A percentile compares a stretch with the other conserved stretches of the same genome.
phyloP scores from a whole-genome alignment of 1,140 invertebrate species.

The Dreissena polymorpha region DNA sequence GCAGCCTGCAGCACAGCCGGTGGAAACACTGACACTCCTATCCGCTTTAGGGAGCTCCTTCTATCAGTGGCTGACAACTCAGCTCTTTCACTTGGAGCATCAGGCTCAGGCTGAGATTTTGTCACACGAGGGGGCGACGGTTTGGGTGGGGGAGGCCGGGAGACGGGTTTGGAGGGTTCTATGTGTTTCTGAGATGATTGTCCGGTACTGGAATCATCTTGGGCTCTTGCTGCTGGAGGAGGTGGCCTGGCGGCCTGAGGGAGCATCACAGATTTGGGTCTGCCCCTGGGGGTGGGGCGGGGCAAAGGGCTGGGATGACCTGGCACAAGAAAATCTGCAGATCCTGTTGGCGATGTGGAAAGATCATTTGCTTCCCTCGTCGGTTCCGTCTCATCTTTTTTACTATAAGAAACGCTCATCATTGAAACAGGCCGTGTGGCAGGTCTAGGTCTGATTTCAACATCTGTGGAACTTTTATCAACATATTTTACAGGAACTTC shows the following conservation, averaged over 20 bases:
- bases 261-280: constrained; percentile 36
- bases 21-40: constrained; percentile 8
- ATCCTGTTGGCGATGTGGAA: background rate
- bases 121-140: background rate
- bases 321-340: constrained; percentile 1
- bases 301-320: constrained; percentile 13
- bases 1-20: background rate
- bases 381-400: constrained; percentile 14
- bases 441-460: constrained; percentile 11
- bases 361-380: background rate
- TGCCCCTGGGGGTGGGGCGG: constrained; percentile 22
- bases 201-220: background rate
- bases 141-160: constrained; percentile 28
- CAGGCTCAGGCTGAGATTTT: background rate
- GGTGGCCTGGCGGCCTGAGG: constrained; percentile 31
- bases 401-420: constrained; percentile 22
- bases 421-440: constrained; percentile 49
- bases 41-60: background rate
- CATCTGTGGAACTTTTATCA: background rate
- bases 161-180: background rate
- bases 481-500: background rate
- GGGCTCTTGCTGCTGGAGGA: constrained; percentile 2
- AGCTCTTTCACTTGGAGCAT: background rate
- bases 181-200: background rate
- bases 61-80: background rate